These are phyloP conservation scores for Leptarthrus brevirostris DNA, from an alignment of 2,888 invertebrate genomes.

Conservation along the genomic window DNA sequence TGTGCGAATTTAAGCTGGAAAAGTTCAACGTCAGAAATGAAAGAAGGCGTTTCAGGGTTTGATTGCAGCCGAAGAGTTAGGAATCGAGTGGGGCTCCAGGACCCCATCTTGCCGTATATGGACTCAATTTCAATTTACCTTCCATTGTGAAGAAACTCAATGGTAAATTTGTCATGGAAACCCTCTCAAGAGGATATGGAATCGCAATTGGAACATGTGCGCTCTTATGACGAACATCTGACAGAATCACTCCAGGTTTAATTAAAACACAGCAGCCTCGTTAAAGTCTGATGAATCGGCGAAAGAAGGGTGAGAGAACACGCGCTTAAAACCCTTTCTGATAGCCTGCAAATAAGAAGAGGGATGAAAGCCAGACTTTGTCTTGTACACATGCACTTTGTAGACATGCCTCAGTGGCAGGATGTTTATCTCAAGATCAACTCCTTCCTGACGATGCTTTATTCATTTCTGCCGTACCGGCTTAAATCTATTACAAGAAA, in stretches of 20 bases:
- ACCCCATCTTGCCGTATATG: background rate
- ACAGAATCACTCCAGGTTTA: conserved; percentile 14
- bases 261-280: background rate
- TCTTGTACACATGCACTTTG: background rate
- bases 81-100: background rate
- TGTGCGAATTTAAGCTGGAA: background rate
- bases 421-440: conserved; percentile 21
- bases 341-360: background rate
- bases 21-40: background rate
- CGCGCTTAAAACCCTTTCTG: background rate
- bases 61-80: background rate
- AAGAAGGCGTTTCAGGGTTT: background rate
- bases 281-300: background rate
- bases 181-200: background rate
- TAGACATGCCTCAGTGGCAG: background rate
- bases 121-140: conserved; percentile 18
- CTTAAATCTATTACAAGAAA: background rate
- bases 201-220: conserved; percentile 27
- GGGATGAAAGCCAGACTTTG: conserved; percentile 17
- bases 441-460: background rate
- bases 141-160: background rate
- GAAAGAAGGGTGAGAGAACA: background rate
- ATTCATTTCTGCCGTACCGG: background rate
- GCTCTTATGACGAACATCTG: conserved; percentile 10
- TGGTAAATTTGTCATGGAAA: conserved; percentile 4